Evolutionary conservation across 2,113 vertebrate species (phyloP), one percentile per base, ranked within the genome.

Genomic region (Tor tambroides): DNA sequence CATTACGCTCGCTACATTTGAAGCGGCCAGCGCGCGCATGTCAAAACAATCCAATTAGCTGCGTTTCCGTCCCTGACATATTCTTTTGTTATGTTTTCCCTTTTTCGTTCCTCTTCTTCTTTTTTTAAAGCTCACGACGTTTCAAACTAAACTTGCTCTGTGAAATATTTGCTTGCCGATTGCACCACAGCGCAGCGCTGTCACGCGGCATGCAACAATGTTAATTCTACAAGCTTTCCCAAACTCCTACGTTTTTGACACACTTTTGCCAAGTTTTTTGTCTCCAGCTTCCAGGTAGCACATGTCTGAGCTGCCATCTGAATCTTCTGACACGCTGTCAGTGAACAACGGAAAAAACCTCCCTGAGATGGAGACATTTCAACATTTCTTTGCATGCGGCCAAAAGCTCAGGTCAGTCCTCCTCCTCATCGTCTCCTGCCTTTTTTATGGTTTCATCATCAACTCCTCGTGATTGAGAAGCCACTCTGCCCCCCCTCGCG

Each of bases 1-100:
- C 87, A 87, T 92, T 94, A 91, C 46, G 89, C 89, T 88, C 43
- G 90, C 92, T 89, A 92, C 91, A 91, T 88, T 93, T 90, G 90
- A 90, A 94, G 93, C 85, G 15, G 82, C 21, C 23, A 86, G 91
- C 93, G 92, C 17, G 26, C 91, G 91, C 85, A 81, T 90, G 91
- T 88, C 85, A 75, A 86, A 90, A 87, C 88, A 77, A 91, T 89
- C 69, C 88, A 88, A 91, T 94, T 91, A 90, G 87, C 86, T 10
- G 87, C 63, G 69, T 15, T 91, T 87, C 88, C 82, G 83, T 82
- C 87, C 87, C 54, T 26, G 63, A 4, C 32, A 6, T 71, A 85
- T 83, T 86, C 88, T 91, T 90, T 91, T 88, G 87, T 89, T 87
- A 74, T 83, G 61, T 86, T 82, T 71, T 35, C 14, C 19, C 43